These are phyloP conservation scores for Papio anubis DNA, from an alignment of 2,113 vertebrate species.

Conservation along the genomic window DNA sequence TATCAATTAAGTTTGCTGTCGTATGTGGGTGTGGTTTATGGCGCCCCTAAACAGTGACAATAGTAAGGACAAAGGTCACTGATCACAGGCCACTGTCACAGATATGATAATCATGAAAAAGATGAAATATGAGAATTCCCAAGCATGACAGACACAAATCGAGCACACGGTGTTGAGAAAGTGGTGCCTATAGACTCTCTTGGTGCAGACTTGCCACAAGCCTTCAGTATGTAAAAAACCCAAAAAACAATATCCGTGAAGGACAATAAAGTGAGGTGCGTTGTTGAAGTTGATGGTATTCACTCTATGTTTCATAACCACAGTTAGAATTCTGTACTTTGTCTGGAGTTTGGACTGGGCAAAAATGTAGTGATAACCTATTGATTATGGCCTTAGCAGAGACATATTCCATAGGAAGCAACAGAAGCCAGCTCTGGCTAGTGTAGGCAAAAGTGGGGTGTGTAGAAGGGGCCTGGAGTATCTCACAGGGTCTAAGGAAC, in stretches of 20 bases:
- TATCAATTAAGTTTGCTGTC: not conserved
- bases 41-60: not conserved
- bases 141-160: not conserved
- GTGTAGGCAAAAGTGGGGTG: fast-evolving
- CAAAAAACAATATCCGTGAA: not conserved
- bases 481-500: not conserved
- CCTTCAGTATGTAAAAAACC: not conserved
- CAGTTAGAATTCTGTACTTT: not conserved
- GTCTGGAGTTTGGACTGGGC: not conserved
- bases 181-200: not conserved
- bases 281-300: not conserved
- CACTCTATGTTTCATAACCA: not conserved
- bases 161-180: not conserved
- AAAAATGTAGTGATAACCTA: fast-evolving
- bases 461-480: fast-evolving
- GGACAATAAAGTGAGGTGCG: fast-evolving
- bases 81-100: not conserved
- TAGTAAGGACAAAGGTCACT: not conserved
- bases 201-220: not conserved
- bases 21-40: not conserved
- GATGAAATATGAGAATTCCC: not conserved
- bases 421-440: not conserved
- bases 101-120: not conserved
- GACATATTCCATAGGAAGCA: not conserved
- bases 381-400: not conserved